A percentile compares a stretch with the other conserved stretches of the same genome.
These are phyloP conservation scores for Xanthia togata DNA, from an alignment of 2,888 invertebrate genomes.

Conservation along the genomic window DNA sequence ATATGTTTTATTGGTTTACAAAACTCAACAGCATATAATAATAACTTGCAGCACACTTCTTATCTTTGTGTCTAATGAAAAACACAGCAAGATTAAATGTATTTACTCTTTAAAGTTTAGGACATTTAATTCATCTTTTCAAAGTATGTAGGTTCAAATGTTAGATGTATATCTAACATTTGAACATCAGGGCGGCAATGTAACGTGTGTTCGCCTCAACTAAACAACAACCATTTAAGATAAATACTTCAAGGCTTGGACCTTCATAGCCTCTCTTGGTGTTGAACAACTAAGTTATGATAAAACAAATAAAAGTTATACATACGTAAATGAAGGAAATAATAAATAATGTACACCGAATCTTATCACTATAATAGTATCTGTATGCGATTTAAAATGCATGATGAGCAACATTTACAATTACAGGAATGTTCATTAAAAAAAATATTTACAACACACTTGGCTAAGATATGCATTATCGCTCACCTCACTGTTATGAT, in stretches of 20 bases:
- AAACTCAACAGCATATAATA: constrained; percentile 58
- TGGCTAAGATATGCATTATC: constrained; percentile 52
- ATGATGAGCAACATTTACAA: constrained; percentile 31
- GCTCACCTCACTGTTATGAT: constrained; percentile 30
- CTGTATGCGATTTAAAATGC: constrained; percentile 40
- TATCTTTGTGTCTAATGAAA: constrained; percentile 12
- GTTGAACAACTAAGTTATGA: constrained; percentile 4
- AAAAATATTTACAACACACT: constrained; percentile 61
- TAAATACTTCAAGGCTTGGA: constrained; percentile 46
- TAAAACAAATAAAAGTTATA: constrained; percentile 1
- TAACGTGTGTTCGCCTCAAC: constrained; percentile 23
- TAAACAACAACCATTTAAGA: constrained; percentile 26
- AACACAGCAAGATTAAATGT: constrained; percentile 27
- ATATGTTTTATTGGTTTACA: constrained; percentile 59
- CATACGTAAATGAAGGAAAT: neutral
- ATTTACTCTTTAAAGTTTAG: constrained; percentile 13
- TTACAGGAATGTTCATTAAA: constrained; percentile 62
- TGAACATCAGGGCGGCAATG: constrained; percentile 13
- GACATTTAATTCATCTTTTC: neutral
- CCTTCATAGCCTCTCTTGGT: constrained; percentile 48
- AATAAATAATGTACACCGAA: constrained; percentile 19
- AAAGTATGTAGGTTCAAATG: neutral
- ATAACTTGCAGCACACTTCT: constrained; percentile 39
- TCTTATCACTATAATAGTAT: constrained; percentile 10
- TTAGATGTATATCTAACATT: too few species aligned